Percentiles rank a stretch among this genome's conserved stretches.
These are phyloP conservation scores for Lottia scabra DNA, from an alignment of 2,888 invertebrate species.

Conservation along the genomic window DNA sequence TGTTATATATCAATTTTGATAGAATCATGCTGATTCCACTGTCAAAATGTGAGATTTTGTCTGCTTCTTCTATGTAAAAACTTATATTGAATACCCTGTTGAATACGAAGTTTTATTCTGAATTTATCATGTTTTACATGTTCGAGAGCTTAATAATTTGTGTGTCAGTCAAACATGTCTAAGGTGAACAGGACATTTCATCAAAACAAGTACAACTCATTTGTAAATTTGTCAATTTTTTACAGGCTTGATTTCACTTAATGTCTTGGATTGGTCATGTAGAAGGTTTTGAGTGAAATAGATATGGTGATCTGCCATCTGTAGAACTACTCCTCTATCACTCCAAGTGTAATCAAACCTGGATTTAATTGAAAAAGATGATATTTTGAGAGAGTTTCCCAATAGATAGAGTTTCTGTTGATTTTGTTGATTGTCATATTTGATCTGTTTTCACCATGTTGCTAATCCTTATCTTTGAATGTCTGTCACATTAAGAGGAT, in stretches of 20 bases:
- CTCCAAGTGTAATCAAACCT: not conserved
- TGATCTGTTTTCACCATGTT: not conserved
- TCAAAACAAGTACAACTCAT: too few relatives aligned
- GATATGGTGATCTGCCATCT: not conserved
- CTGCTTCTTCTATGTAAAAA: too few relatives aligned
- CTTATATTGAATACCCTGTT: too few relatives aligned
- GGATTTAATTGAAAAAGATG: not conserved
- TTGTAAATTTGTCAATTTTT: too few relatives aligned
- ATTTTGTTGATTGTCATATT: not conserved
- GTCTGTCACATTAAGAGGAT: not conserved
- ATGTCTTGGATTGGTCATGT: not conserved
- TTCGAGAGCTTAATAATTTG: too few relatives aligned
- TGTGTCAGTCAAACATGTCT: too few relatives aligned
- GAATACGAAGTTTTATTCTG: too few relatives aligned
- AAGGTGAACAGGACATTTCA: too few relatives aligned
- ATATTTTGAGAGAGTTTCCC: not conserved
- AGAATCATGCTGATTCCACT: too few relatives aligned
- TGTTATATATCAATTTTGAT: too few relatives aligned
- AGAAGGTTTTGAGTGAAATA: not conserved
- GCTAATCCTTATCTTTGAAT: not conserved
- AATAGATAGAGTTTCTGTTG: not conserved
- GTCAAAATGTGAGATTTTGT: too few relatives aligned
- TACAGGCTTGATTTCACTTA: not conserved
- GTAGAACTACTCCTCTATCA: not conserved
- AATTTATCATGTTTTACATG: too few relatives aligned